Evolutionary conservation across 2,888 invertebrate species (phyloP).

Genomic region (Molorchus minor): DNA sequence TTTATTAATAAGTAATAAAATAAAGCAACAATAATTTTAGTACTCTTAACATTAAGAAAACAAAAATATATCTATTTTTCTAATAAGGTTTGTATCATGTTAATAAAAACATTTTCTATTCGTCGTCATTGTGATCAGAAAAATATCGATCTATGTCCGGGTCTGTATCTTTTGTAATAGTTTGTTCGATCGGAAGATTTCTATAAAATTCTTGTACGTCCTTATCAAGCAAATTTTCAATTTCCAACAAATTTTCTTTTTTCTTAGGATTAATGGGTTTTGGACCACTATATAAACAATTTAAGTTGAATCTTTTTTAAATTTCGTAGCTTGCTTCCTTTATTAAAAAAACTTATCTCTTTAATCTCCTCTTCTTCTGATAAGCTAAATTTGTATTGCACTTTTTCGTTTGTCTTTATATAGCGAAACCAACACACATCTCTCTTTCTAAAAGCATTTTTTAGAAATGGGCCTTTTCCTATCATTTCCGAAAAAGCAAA

Average conservation of each 20-base stretch:
- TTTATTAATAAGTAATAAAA: neutral
- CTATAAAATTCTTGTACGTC: conserved; percentile 1
- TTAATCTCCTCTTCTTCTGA: neutral
- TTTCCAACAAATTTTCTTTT: conserved; percentile 6
- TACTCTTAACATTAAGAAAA: neutral
- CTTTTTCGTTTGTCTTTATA: neutral
- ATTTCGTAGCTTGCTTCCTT: neutral
- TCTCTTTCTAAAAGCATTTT: conserved; percentile 7
- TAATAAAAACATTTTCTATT: too few relatives aligned
- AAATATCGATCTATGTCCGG: neutral
- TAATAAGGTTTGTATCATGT: too few relatives aligned
- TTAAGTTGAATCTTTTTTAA: neutral
- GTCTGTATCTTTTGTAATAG: neutral
- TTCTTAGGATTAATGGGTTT: neutral
- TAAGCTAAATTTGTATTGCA: neutral
- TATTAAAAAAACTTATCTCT: neutral
- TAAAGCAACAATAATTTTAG: neutral
- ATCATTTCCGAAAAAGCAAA: conserved; percentile 11
- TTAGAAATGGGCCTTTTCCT: conserved; percentile 13
- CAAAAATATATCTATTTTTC: too few relatives aligned
- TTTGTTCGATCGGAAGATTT: neutral
- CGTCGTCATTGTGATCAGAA: too few relatives aligned
- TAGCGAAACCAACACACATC: conserved; percentile 9
- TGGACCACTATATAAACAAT: neutral
- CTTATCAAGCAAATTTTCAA: conserved; percentile 4